Percentiles rank a stretch among this genome's conserved stretches.
Conservation (phyloP, 2,113 vertebrate species). For the Baryphthengus martii region DNA sequence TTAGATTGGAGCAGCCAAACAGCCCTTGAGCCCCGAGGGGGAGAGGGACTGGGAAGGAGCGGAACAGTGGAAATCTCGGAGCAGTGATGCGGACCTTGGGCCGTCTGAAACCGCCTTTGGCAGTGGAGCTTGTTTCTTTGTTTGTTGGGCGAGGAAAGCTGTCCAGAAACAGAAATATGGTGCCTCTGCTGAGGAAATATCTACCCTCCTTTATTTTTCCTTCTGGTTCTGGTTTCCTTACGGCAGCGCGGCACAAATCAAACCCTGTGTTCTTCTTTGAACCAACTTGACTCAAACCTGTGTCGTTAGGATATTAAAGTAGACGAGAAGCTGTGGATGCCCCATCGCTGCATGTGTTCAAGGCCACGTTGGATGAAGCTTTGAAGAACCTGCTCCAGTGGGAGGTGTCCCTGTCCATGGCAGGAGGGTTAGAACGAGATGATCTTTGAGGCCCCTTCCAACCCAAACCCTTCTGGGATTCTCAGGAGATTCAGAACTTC, state of each 20-base stretch:
- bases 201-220: neutral
- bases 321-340: too few species aligned
- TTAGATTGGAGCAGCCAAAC: neutral
- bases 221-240: neutral
- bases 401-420: too few species aligned
- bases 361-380: too few species aligned
- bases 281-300: rapidly evolving
- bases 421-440: too few species aligned
- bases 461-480: too few species aligned
- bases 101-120: neutral
- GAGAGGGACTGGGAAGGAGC: neutral
- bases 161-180: neutral
- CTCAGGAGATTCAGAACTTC: neutral
- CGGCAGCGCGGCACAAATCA: rapidly evolving
- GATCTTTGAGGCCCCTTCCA: too few species aligned
- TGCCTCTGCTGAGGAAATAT: neutral
- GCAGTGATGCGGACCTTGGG: rapidly evolving
- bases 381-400: too few species aligned
- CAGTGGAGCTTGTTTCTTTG: neutral
- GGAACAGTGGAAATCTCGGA: too few species aligned
- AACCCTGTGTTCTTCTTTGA: neutral
- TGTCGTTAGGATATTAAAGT: rapidly evolving
- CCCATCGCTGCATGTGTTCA: too few species aligned
- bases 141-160: neutral
- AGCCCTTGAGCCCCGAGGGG: rapidly evolving